Evolutionary conservation across 2,113 vertebrate genomes (phyloP), one percentile per base, ranked within the genome.

Genomic region (Ochotona curzoniae): DNA sequence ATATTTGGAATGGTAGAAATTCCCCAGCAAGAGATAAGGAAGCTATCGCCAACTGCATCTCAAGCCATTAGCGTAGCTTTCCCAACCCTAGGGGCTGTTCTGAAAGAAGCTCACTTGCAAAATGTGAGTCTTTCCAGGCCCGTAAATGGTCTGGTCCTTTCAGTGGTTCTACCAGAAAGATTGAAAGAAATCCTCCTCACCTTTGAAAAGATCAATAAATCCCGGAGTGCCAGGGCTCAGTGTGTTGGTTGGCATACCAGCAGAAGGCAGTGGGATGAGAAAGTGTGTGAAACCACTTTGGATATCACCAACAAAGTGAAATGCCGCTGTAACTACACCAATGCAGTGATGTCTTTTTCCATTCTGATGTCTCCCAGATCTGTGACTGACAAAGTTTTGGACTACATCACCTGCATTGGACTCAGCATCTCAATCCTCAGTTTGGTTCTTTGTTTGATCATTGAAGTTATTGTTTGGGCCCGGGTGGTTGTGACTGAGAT

Each of bases 221-320:
- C 95, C 18, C 89, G 93, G 64, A 75, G 81, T 1, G 61, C 1
- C 7, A 64, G 91, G 30, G 96, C 98, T 3, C 97, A 96, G 66
- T 99, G 99, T 1, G 98, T 98, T 2, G 99, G 98, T 71, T 99
- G 99, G 99, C 98, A 99, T 94, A 98, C 97, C 7, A 8, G 1
- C 0, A 94, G 97, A 18, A 97, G 98, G 61, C 85, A 95, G 1
- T 99, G 99, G 99, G 98, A 99, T 15, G 44, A 96, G 1, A 8
- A 84, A 1, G 97, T 96, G 0, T 99, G 99, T 86, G 0, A 6
- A 11, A 0, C 4, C 0, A 85, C 96, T 0, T 21, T 86, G 0
- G 97, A 97, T 0, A 75, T 32, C 2, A 8, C 0, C 26, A 73
- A 78, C 23, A 76, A 0, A 0, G 97, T 98, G 28, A 97, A 92